phyloP scores from a whole-genome alignment of 2,888 invertebrate species.

The Sepioteuthis lessoniana region DNA sequence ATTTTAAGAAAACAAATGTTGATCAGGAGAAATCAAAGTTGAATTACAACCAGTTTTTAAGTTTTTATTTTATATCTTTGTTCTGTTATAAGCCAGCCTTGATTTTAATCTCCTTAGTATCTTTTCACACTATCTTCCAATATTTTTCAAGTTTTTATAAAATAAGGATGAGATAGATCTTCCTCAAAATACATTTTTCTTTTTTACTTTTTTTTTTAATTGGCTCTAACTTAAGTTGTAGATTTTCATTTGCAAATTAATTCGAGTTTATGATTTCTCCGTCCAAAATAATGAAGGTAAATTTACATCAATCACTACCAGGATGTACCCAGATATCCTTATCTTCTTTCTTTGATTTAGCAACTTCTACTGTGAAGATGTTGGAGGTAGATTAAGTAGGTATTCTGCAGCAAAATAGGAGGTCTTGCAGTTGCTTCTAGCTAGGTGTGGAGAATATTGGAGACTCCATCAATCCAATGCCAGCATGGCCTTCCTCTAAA shows the following conservation, averaged over 20 bases:
- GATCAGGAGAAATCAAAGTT: not conserved
- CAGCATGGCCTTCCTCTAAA: too few species aligned
- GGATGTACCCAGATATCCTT: too few species aligned
- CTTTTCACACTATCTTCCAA: too few species aligned
- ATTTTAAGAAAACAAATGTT: not conserved
- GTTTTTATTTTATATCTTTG: not conserved
- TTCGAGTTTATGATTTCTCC: not conserved
- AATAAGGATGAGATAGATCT: not conserved
- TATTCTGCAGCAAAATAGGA: too few species aligned
- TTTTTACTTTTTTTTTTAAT: not conserved
- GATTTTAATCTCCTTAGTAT: not conserved
- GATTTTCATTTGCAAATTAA: not conserved
- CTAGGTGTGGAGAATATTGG: too few species aligned
- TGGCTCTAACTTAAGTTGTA: not conserved
- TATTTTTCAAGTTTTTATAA: too few species aligned
- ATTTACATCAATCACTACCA: too few species aligned
- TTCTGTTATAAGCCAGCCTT: not conserved
- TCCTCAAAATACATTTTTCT: not conserved
- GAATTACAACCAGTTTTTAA: not conserved
- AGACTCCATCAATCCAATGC: too few species aligned
- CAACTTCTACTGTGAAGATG: too few species aligned
- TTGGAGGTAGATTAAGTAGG: too few species aligned
- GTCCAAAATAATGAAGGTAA: not conserved
- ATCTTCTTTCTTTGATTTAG: too few species aligned
- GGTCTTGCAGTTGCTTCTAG: too few species aligned